Evolutionary conservation across 2,113 vertebrate genomes (phyloP).

Genomic region (Cyanistes caeruleus): DNA sequence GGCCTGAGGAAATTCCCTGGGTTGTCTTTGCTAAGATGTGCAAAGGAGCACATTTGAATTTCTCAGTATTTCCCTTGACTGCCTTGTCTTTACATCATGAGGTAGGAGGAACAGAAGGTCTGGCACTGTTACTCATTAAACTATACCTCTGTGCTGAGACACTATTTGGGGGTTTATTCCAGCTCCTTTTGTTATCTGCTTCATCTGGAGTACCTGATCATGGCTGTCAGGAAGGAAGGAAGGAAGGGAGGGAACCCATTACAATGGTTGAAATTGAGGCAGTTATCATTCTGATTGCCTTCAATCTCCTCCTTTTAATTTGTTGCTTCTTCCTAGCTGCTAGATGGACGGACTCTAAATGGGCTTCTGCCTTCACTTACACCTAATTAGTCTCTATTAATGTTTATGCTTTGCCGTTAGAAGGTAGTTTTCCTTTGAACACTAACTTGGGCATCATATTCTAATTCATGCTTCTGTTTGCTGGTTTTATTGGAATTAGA

Average conservation of each 20-base stretch:
- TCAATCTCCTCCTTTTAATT: neutral
- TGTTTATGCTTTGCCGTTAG: neutral
- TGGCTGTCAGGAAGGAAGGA: neutral
- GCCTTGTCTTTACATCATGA: neutral
- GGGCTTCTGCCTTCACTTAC: neutral
- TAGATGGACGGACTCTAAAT: neutral
- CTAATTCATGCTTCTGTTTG: neutral
- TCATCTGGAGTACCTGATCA: neutral
- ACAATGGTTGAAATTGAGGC: neutral
- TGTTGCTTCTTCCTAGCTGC: neutral
- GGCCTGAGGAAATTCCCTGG: neutral
- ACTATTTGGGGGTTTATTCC: neutral
- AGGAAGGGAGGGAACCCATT: neutral
- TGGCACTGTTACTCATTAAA: neutral
- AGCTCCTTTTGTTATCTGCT: neutral
- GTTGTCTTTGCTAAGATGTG: neutral
- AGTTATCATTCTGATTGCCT: neutral
- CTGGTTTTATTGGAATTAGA: neutral
- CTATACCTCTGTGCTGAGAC: neutral
- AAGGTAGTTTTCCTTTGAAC: neutral
- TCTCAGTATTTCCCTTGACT: neutral
- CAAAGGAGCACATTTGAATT: neutral
- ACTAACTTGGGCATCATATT: neutral
- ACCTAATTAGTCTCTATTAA: neutral
- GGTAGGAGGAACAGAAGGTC: neutral